Conservation (phyloP, 2,113 vertebrate species). For the Illadopsis cleaveri region DNA sequence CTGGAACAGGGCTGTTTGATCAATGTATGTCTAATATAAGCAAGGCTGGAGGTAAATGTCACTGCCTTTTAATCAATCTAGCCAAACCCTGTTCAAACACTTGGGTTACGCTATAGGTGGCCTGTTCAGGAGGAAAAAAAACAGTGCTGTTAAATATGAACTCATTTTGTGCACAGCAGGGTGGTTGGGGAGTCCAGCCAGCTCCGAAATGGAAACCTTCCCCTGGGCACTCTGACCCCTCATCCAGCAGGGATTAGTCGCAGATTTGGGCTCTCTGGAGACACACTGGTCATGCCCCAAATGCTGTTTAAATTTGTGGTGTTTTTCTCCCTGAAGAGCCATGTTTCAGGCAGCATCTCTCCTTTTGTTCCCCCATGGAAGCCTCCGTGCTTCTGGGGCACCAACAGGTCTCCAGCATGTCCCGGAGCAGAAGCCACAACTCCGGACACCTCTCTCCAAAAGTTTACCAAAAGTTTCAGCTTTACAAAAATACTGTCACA, state of each 20-base stretch:
- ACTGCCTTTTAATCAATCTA: background rate
- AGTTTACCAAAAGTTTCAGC: background rate
- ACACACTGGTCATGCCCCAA: accelerated
- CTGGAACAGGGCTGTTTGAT: background rate
- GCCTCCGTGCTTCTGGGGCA: accelerated
- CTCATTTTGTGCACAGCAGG: accelerated
- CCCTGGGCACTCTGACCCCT: background rate
- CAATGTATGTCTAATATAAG: background rate
- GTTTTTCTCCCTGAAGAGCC: background rate
- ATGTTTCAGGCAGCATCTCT: accelerated
- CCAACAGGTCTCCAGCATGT: background rate
- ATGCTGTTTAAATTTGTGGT: accelerated
- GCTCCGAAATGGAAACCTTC: background rate
- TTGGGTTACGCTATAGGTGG: background rate
- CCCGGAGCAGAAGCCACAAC: background rate
- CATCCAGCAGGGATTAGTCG: background rate
- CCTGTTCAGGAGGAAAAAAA: background rate
- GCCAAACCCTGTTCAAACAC: background rate
- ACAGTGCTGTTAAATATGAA: accelerated
- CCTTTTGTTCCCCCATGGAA: background rate
- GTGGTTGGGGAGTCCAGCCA: accelerated
- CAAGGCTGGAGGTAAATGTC: background rate
- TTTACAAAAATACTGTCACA: background rate
- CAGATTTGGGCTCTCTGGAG: background rate
- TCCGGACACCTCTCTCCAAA: accelerated